Evolutionary conservation across 53 echinoderm and acorn worm genomes (phyloP), one percentile per base, ranked within the genome.

Genomic region (Echinometra lucunter): DNA sequence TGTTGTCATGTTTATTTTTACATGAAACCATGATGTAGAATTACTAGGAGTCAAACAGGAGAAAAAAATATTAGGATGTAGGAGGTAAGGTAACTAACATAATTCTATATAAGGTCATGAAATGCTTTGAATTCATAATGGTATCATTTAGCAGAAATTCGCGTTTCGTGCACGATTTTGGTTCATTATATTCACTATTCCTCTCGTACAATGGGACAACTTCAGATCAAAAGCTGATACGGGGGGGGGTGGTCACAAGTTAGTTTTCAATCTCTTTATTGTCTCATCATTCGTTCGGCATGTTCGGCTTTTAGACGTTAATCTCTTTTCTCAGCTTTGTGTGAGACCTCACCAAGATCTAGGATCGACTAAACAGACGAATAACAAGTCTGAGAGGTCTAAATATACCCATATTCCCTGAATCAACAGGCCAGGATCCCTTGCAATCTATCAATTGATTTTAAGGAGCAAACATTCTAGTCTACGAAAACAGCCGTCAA

Each of bases 331-430:
- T 44, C 47, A 42, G 32, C 83, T 83, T 45, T 10, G 23, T 15
- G 27, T 83, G 44, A 47, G 45, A 83, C 9, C 28, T 83, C 19
- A 83, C 45, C n/a, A 83, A 44, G 83, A 9, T 15, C 13, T 83
- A 6, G 47, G 83, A 42, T 47, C 10, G 83, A 45, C 15, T 45
- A 25, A 19, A 45, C 83, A 27, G 45, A 45, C 47, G 44, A 45
- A 44, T 38, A 83, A 47, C 83, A 83, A 83, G 83, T 47, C 83
- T 47, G 83, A 25, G 11, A 17, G 83, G 9, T 83, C 83, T 47
- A 83, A 44, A 45, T 83, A 83, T 83, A 83, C 44, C 83, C 23
- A 83, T 83, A 83, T 83, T 83, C 47, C 83, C 83, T 83, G 83
- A 83, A 83, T 83, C 44, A 83, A 83, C 83, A 83, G 40, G 83